Evolutionary conservation across 2,113 vertebrate genomes (phyloP), one percentile per base, ranked within the genome.

Genomic region (Nothoprocta perdicaria): DNA sequence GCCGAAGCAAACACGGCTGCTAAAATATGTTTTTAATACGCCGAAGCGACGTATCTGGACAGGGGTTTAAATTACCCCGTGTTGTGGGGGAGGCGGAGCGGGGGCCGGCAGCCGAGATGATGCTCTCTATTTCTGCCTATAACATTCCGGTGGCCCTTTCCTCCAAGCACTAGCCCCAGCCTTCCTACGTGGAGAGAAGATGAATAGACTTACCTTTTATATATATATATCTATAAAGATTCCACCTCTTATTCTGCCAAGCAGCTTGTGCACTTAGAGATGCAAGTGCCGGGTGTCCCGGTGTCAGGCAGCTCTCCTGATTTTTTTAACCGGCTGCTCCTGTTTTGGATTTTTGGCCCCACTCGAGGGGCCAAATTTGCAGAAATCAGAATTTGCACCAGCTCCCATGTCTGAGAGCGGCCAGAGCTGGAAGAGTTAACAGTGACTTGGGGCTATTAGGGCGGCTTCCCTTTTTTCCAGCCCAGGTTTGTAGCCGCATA

Each of bases 341-440:
- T 96, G 94, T 97, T 96, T 96, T 92, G 40, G 80, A 84, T 93
- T 93, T 92, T 40, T 43, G 71, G 87, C 80, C 67, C 7, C 3
- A 19, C 27, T 63, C 9, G 29, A 24, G 45, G 80, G 66, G 35
- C 35, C 35, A 38, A 38, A 38, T 38, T 38, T 38, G 35, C 35
- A 38, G 35, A 38, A 38, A 38, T 38, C 35, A 38, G 35, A 38
- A 38, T 38, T 38, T 38, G 35, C 35, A 38, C 35, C 35, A 38
- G 35, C 35, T 6, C 35, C 7, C 35, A 38, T 8, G 35, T 14
- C 41, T 43, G 45, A 17, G 45, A 16, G 45, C 45, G 15, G 45
- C 94, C 95, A 88, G 97, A 92, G 81, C 95, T 96, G 94, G 91
- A 97, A 97, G 97, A 97, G 97, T 98, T 98, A 98, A 98, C 91